Percentiles rank a stretch among this genome's conserved stretches.
phyloP scores from a whole-genome alignment of 2,888 invertebrate genomes.

The Hartigia nigra region DNA sequence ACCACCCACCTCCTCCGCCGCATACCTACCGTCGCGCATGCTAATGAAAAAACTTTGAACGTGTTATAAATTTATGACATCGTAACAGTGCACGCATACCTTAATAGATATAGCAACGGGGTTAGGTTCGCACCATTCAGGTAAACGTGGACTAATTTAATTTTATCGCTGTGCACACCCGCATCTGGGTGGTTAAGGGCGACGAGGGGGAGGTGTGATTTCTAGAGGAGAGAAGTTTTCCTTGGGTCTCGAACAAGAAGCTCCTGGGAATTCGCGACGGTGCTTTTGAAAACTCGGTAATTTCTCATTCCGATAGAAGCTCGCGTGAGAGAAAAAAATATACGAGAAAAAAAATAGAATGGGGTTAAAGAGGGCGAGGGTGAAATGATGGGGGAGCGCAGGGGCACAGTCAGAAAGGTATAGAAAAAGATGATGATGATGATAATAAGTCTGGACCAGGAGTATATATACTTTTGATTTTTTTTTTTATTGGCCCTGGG shows the following conservation, averaged over 20 bases:
- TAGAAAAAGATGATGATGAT: too few relatives aligned
- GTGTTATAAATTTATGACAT: slow-evolving; percentile 6
- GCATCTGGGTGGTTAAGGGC: background rate
- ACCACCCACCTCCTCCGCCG: accelerated
- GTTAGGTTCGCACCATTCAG: background rate
- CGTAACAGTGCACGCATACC: slow-evolving; percentile 3
- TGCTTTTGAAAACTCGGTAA: background rate
- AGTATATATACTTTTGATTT: background rate
- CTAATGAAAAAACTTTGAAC: slow-evolving; percentile 9
- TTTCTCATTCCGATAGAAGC: background rate
- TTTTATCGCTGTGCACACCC: slow-evolving; percentile 1
- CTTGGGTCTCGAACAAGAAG: background rate
- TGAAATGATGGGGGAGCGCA: too few relatives aligned
- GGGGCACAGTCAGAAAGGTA: too few relatives aligned
- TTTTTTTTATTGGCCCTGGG: background rate
- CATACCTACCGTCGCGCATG: background rate
- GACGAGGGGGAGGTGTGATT: background rate
- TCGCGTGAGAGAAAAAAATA: background rate
- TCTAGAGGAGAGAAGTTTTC: background rate
- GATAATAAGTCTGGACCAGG: too few relatives aligned
- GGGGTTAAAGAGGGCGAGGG: too few relatives aligned
- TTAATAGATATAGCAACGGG: background rate
- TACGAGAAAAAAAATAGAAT: background rate
- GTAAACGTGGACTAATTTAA: slow-evolving; percentile 7
- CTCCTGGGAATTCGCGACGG: background rate